These are phyloP conservation scores for Fistularia commersonii DNA, from an alignment of 2,797 vertebrate genomes.

Conservation along the genomic window DNA sequence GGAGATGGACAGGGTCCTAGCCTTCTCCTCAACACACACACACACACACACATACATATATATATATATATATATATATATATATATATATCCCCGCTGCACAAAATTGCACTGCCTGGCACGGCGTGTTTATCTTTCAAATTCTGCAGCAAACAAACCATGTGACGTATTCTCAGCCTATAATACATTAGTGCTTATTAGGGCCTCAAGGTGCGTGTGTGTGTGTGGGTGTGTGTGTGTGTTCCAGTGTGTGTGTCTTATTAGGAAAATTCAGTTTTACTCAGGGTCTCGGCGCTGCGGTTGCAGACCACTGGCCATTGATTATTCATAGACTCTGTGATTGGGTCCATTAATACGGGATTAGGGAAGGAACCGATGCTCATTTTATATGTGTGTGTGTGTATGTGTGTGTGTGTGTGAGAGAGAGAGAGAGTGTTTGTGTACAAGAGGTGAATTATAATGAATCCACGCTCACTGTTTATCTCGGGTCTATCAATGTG, in stretches of 20 bases:
- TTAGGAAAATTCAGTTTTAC: constrained; percentile 78
- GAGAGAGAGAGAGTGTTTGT: constrained; percentile 32
- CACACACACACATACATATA: constrained; percentile 14
- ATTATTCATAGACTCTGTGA: constrained; percentile 82
- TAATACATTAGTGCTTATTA: constrained; percentile 75
- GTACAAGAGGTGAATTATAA: constrained; percentile 52
- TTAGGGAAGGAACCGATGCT: constrained; percentile 74
- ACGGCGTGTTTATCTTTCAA: constrained; percentile 75
- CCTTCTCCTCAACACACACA: constrained; percentile 9
- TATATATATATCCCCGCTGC: constrained; percentile 1
- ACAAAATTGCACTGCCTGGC: constrained; percentile 23
- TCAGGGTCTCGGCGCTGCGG: constrained; percentile 72
- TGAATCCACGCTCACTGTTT: constrained; percentile 52
- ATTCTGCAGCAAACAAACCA: constrained; percentile 78
- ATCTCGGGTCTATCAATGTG: constrained; percentile 36
- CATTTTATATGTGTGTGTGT: constrained; percentile 50
- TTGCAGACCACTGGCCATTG: constrained; percentile 78
- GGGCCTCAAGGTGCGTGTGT: constrained; percentile 62
- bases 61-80: constrained; percentile 21
- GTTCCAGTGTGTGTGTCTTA: constrained; percentile 59
- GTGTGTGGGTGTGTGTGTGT: constrained; percentile 31
- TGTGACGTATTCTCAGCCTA: constrained; percentile 71
- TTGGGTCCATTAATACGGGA: constrained; percentile 79
- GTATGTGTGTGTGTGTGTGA: constrained; percentile 33
- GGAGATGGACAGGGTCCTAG: constrained; percentile 34